These are phyloP conservation scores for Panulirus ornatus DNA, from an alignment of 1,140 invertebrate species.

Conservation along the genomic window DNA sequence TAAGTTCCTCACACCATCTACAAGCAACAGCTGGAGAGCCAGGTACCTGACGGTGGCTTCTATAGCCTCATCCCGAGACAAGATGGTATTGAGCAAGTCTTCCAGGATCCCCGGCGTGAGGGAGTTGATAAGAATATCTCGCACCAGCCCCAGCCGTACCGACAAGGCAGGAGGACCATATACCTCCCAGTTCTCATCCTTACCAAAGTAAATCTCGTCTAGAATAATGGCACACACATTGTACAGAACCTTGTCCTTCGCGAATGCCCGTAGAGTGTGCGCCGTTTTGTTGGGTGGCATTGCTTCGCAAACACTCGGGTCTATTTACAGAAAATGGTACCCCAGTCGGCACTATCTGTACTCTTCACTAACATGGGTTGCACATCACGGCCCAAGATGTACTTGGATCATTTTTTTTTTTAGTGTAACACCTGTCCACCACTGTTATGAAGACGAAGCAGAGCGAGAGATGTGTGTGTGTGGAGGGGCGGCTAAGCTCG, in stretches of 20 bases:
- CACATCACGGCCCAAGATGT: too few species aligned
- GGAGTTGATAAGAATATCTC: constrained; percentile 38
- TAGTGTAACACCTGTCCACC: too few species aligned
- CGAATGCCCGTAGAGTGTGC: constrained; percentile 31
- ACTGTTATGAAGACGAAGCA: too few species aligned
- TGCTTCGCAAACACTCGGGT: not conserved
- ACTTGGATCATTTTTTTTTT: too few species aligned
- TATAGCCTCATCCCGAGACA: constrained; percentile 45
- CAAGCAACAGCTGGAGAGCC: constrained; percentile 52
- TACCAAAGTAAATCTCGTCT: constrained; percentile 58
- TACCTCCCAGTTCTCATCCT: constrained; percentile 58
- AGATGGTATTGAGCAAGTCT: constrained; percentile 61
- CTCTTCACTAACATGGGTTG: too few species aligned
- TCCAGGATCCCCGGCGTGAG: constrained; percentile 47
- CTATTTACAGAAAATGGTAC: not conserved
- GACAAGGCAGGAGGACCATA: constrained; percentile 40
- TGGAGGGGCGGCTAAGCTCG: too few species aligned
- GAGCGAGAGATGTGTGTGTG: too few species aligned
- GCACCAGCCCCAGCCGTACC: constrained; percentile 45
- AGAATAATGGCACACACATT: constrained; percentile 60
- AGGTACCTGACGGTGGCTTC: constrained; percentile 52
- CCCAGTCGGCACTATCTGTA: too few species aligned
- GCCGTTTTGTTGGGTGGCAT: constrained; percentile 62
- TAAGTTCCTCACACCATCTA: constrained; percentile 44
- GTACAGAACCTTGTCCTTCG: constrained; percentile 54